Evolutionary conservation across 2,113 vertebrate genomes (phyloP).

Genomic region (Peromyscus leucopus): DNA sequence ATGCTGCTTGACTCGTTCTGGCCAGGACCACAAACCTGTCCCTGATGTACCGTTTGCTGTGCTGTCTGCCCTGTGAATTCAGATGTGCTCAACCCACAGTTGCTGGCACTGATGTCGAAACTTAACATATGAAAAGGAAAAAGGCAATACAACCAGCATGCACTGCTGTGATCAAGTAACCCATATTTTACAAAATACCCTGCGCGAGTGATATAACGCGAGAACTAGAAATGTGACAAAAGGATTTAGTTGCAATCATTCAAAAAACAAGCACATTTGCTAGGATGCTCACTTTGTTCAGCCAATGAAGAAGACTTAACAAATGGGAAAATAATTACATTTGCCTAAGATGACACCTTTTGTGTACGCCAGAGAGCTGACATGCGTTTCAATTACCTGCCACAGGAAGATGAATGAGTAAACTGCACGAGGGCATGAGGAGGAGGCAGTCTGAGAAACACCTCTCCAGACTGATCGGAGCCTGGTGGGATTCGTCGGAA

Average conservation of each 20-base stretch:
- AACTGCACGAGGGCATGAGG: neutral
- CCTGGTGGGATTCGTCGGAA: conserved; percentile 54
- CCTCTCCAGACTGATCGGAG: conserved; percentile 42
- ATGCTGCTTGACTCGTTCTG: neutral
- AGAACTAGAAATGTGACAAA: conserved; percentile 76
- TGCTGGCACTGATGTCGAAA: neutral
- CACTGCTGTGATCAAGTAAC: conserved; percentile 35
- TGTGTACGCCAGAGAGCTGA: conserved; percentile 68
- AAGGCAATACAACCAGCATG: conserved; percentile 47
- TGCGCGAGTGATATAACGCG: conserved; percentile 64
- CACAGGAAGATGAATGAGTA: conserved; percentile 44
- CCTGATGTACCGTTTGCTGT: neutral
- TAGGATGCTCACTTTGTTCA: conserved; percentile 76
- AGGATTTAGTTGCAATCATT: conserved; percentile 75
- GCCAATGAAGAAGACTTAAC: conserved; percentile 79
- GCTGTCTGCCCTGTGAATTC: neutral
- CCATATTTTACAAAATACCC: conserved; percentile 73
- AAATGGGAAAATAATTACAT: conserved; percentile 80
- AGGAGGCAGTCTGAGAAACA: neutral
- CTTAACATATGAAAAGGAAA: neutral
- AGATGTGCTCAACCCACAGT: neutral
- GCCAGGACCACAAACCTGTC: neutral
- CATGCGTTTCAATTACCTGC: conserved; percentile 74
- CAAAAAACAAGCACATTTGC: conserved; percentile 60
- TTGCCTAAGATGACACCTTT: conserved; percentile 81